Evolutionary conservation across 2,888 invertebrate species (phyloP).

Genomic region (Hydropsyche betteni): DNA sequence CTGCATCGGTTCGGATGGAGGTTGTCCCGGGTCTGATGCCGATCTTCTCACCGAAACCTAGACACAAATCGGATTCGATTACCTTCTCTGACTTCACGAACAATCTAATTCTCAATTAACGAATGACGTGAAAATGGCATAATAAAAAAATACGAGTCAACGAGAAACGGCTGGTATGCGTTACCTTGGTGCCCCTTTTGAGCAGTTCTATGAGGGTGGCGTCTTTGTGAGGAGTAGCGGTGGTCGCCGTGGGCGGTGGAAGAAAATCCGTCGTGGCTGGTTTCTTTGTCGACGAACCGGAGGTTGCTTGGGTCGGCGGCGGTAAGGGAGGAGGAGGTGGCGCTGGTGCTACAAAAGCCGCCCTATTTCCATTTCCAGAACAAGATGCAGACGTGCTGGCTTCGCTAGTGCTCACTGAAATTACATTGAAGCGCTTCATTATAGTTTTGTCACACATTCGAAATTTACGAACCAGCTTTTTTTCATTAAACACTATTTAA

Average conservation of each 20-base stretch:
- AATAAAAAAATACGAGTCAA: conserved; percentile 12
- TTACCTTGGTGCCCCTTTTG: conserved; percentile 73
- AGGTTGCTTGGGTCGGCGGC: conserved; percentile 59
- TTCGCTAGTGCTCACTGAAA: conserved; percentile 50
- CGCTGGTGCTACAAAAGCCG: conserved; percentile 68
- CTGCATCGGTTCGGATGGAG: conserved; percentile 66
- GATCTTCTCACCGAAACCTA: conserved; percentile 76
- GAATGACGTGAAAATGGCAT: background rate
- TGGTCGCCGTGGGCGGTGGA: conserved; percentile 59
- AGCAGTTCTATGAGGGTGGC: conserved; percentile 82
- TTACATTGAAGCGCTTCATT: background rate
- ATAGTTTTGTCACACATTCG: too few species aligned
- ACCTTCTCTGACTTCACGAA: too few species aligned
- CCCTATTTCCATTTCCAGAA: conserved; percentile 55
- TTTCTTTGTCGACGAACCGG: conserved; percentile 59
- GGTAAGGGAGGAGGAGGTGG: conserved; percentile 52
- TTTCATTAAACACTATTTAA: too few species aligned
- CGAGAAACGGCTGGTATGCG: background rate
- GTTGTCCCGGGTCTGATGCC: conserved; percentile 76
- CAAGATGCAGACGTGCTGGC: conserved; percentile 55
- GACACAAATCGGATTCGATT: too few species aligned
- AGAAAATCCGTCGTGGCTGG: conserved; percentile 68
- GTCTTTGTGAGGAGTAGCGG: conserved; percentile 70
- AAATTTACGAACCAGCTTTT: too few species aligned
- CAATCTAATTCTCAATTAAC: too few species aligned